Conservation (phyloP, 1,140 invertebrate species). For the Nephila pilipes region DNA sequence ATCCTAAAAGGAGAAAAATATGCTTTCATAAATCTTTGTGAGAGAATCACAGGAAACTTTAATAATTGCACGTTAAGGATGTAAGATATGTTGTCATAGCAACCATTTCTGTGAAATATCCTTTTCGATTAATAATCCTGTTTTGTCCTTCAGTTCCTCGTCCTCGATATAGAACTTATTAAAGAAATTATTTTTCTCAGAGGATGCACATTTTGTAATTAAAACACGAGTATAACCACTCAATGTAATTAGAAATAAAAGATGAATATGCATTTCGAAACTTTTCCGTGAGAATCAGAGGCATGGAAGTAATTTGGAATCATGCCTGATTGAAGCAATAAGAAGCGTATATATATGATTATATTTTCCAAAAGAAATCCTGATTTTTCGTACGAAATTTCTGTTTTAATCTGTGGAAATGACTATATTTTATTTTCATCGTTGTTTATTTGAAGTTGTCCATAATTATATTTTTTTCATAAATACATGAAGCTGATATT, state of each 20-base stretch:
- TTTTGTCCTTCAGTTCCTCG: background rate
- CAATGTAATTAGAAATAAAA: background rate
- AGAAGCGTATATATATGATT: background rate
- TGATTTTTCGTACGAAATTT: background rate
- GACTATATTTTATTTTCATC: background rate
- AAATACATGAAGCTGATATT: too few species aligned
- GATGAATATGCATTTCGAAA: background rate
- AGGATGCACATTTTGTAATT: background rate
- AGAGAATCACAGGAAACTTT: background rate
- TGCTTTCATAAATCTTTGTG: too few species aligned
- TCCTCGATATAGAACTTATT: background rate
- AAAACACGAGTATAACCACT: background rate
- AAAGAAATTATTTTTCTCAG: slow-evolving; percentile 7
- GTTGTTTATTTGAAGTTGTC: background rate
- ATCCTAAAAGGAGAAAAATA: too few species aligned
- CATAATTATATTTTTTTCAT: too few species aligned
- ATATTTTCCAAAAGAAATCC: background rate
- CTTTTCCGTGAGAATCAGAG: background rate
- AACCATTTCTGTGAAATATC: background rate
- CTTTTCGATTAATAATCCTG: background rate
- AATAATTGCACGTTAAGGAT: background rate
- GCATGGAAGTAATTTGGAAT: background rate
- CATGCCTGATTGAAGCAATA: background rate
- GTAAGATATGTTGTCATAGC: background rate
- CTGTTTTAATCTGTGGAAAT: background rate